A percentile compares a stretch with the other conserved stretches of the same genome.
Conservation (phyloP, 2,797 vertebrate genomes). For the Cheirogaleus major region DNA sequence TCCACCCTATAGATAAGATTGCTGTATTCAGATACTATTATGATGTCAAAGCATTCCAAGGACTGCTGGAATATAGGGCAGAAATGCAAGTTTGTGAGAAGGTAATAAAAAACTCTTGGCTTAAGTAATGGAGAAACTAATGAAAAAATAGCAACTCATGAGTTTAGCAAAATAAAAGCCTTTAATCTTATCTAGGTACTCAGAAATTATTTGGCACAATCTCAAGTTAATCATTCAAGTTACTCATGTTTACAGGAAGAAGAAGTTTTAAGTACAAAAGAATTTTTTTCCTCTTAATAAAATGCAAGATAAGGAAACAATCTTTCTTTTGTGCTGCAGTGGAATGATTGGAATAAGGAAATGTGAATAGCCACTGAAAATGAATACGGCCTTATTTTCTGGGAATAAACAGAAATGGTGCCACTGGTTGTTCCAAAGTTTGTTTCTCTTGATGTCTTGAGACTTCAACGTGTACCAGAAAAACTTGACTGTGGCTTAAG, state of each 20-base stretch:
- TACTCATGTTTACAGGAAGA: constrained; percentile 58
- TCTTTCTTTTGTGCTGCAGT: constrained; percentile 42
- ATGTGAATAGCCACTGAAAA: neutral
- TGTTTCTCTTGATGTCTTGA: constrained; percentile 11
- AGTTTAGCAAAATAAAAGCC: constrained; percentile 22
- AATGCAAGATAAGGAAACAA: constrained; percentile 60
- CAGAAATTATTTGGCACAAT: constrained; percentile 57
- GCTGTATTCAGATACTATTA: constrained; percentile 54
- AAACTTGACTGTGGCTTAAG: neutral
- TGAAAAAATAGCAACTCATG: neutral
- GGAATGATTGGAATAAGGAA: neutral
- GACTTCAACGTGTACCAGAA: neutral
- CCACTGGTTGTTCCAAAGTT: neutral
- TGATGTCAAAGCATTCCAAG: constrained; percentile 71
- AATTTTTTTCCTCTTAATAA: constrained; percentile 33
- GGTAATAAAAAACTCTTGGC: constrained; percentile 47
- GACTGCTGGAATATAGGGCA: constrained; percentile 62
- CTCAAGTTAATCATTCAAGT: constrained; percentile 66
- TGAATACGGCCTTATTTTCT: constrained; percentile 44
- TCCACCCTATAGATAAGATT: constrained; percentile 55
- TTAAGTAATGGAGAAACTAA: constrained; percentile 43
- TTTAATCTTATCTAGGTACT: constrained; percentile 55
- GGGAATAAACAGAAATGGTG: constrained; percentile 42
- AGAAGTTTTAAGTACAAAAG: constrained; percentile 59
- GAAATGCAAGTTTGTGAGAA: constrained; percentile 60